Base-by-base conservation (phyloP, 1,140 invertebrate species). In the Globodera rostochiensis region DNA sequence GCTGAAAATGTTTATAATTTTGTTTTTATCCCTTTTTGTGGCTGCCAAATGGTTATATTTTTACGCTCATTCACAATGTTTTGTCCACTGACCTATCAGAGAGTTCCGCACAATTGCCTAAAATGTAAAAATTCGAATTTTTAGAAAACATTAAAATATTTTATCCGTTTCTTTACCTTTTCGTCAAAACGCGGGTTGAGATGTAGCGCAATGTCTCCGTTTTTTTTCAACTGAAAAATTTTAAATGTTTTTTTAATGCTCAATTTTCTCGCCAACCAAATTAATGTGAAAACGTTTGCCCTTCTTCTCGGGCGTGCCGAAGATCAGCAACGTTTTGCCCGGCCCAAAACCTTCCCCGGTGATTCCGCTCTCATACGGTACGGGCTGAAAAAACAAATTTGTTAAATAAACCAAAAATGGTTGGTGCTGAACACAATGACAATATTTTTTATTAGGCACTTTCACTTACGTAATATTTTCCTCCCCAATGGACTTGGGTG, bases 101-200 rank as follows among this genome's bases (percentile, higher is more conserved):
- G 85, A 84, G 69, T 88, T 88, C 25, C 87, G 84, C 47, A 88
- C 79, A 73, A 88, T 86, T 36, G 86, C 85, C 86, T 88, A 45
- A 81, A 80, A 79, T 74, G 19, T 19, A 36, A 79, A 6, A 47
- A n/a, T 53, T 25, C 15, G 8, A 64, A 49, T 36, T 45, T 80
- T 49, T 53, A 49, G 36, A 2, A 36, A 36, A 36, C 36, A 36
- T 36, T 36, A 36, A 0, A 36, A 36, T 1, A 86, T 77, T 64
- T 71, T 15, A 9, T 45, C 13, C n/a, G 19, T 13, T 66, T 46
- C n/a, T 47, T 25, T 84, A 77, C 87, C 86, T 88, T 88, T 79
- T 88, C 88, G 82, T 88, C 88, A 73, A 88, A 88, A 53, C 87
- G 84, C 25, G 87, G 83, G 73, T 88, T 88, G 82, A 88, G 86